phyloP scores from a whole-genome alignment of 2,888 invertebrate species.

The Drosophila vallismaia region DNA sequence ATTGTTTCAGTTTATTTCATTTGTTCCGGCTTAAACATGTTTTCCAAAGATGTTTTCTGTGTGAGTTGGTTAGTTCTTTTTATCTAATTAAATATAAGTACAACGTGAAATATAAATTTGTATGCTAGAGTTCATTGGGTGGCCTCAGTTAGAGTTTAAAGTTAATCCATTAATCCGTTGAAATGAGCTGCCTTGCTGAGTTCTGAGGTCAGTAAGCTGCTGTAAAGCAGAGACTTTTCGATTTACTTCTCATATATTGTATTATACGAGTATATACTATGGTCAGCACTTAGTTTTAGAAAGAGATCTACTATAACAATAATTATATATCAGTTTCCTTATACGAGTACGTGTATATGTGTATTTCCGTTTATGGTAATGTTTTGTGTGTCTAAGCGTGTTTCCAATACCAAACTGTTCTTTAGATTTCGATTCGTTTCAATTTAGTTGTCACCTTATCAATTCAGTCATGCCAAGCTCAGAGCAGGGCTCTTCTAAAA shows the following conservation, averaged over 20 bases:
- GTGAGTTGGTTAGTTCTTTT: conserved; percentile 30
- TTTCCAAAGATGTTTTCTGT: conserved; percentile 35
- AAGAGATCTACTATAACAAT: conserved; percentile 77
- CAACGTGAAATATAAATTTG: conserved; percentile 74
- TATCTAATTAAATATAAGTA: conserved; percentile 47
- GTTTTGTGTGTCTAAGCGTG: conserved; percentile 43
- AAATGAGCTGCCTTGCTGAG: conserved; percentile 37
- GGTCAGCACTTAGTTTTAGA: conserved; percentile 51
- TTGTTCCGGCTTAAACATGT: conserved; percentile 37
- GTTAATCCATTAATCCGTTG: conserved; percentile 28
- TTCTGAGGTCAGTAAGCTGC: conserved; percentile 59
- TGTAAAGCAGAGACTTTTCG: conserved; percentile 52
- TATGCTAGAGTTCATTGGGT: conserved; percentile 66
- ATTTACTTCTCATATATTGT: conserved; percentile 29
- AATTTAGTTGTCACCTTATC: conserved; percentile 52
- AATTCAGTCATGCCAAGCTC: conserved; percentile 72
- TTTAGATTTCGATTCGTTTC: conserved; percentile 46
- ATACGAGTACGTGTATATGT: neutral
- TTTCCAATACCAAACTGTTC: conserved; percentile 68
- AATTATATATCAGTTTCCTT: conserved; percentile 67
- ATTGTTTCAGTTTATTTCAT: conserved; percentile 55
- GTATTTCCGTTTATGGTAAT: conserved; percentile 14
- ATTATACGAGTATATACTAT: conserved; percentile 19
- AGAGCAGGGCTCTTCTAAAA: conserved; percentile 53
- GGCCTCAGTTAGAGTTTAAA: conserved; percentile 45